Evolutionary conservation across 2,797 vertebrate species (phyloP), one percentile per base, ranked within the genome.

Genomic region (Cyclopterus lumpus): DNA sequence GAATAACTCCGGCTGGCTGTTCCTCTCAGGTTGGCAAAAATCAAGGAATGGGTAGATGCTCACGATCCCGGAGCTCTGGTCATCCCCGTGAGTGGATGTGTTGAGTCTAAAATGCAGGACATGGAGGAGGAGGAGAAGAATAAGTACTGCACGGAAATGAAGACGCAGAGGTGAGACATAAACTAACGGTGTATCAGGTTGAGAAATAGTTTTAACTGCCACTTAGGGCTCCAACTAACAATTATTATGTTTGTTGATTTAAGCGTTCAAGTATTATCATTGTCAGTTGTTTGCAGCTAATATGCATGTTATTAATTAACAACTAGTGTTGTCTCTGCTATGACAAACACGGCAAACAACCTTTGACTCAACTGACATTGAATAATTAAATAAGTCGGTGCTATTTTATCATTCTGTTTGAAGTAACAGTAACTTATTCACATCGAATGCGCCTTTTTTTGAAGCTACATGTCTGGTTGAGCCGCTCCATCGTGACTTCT

Each of bases 1-100:
- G 18, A 62, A 38, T 64, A 10, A 59, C 34, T 71, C 7, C 14
- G 3, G 20, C 11, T 91, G 88, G 24, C 92, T 90, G 91, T 93
- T 95, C 88, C 94, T 91, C 92, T 87, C 93, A 99, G 98, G 98
- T 94, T 99, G 95, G 97, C 95, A 85, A 99, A 99, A 96, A 99
- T 99, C 95, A 99, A 99, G 95, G 98, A 99, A 95, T 99, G 98
- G 98, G 96, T 99, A 89, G 97, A 99, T 80, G 94, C 95, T 91
- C 95, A 97, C 85, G 98, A 99, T 94, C 97, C 97, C 40, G 97
- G 97, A 18, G 95, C 98, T 64, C 86, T 99, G 94, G 97, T 99
- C 91, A 99, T 99, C 91, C 98, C 98, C 68, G 93, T 99, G 93
- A 99, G 98, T 92, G 98, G 98, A 77, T 94, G 95, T 75, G 79